Evolutionary conservation across 2,113 vertebrate species (phyloP).

Genomic region (Zingel zingel): DNA sequence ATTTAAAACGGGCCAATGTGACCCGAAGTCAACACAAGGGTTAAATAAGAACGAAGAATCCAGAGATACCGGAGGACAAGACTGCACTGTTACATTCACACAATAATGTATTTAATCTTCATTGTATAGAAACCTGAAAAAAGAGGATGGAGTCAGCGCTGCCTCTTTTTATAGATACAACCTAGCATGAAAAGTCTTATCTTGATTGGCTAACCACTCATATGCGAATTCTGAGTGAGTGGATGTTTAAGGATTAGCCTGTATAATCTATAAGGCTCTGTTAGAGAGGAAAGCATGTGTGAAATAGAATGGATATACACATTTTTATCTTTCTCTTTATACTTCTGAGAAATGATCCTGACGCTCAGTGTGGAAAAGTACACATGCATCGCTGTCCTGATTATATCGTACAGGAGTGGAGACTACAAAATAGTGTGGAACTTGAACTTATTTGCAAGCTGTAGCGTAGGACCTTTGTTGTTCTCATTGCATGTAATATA

Average conservation of each 20-base stretch:
- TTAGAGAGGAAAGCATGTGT: not conserved
- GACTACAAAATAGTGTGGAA: not conserved
- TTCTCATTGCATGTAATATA: not conserved
- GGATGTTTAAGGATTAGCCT: conserved; percentile 9
- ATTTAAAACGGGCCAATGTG: no score
- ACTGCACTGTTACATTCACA: not conserved
- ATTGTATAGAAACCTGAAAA: not conserved
- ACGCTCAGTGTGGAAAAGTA: not conserved
- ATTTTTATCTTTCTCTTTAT: not conserved
- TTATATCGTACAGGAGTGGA: not conserved
- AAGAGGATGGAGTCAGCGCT: conserved; percentile 8
- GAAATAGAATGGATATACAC: not conserved
- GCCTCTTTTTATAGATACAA: not conserved
- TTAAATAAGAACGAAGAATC: not conserved
- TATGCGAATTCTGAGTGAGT: conserved; percentile 12
- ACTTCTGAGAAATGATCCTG: not conserved
- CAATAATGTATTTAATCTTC: not conserved
- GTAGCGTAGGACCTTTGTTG: not conserved
- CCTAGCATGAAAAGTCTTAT: conserved; percentile 20
- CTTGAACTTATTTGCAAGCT: conserved; percentile 12
- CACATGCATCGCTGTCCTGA: not conserved
- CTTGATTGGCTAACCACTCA: conserved; percentile 11
- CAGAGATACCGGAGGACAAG: not conserved
- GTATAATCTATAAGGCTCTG: not conserved
- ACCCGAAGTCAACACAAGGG: no score